phyloP scores from a whole-genome alignment of 2,797 vertebrate species.

The Vultur gryphus region DNA sequence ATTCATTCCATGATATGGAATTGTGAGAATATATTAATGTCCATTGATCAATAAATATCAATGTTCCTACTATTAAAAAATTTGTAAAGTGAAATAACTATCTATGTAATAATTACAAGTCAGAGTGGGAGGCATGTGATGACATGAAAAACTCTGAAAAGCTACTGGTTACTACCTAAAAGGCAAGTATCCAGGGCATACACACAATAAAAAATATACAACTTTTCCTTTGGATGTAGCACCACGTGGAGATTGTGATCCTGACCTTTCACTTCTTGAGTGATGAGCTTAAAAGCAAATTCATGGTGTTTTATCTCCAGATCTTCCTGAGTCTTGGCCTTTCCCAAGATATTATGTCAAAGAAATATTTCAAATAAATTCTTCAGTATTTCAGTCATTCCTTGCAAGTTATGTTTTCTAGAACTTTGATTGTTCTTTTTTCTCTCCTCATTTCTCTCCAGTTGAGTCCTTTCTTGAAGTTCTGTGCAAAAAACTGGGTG shows the following conservation, averaged over 20 bases:
- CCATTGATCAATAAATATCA: not conserved
- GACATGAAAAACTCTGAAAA: not conserved
- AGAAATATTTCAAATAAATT: not conserved
- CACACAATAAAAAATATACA: not conserved
- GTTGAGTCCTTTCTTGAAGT: not conserved
- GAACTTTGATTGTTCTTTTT: not conserved
- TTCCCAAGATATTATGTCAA: not conserved
- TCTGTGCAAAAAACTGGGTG: not conserved
- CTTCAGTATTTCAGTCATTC: not conserved
- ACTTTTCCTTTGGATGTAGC: not conserved
- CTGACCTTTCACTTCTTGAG: not conserved
- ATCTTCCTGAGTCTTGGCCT: not conserved
- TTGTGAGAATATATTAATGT: not conserved
- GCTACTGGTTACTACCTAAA: not conserved
- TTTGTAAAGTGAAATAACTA: not conserved
- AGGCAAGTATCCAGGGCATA: not conserved
- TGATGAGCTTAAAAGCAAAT: not conserved
- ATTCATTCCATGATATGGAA: not conserved
- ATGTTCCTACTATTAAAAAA: not conserved
- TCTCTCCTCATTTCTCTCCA: not conserved
- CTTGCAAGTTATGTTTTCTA: not conserved
- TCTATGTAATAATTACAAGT: not conserved
- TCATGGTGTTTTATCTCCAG: not conserved
- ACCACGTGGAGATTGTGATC: not conserved
- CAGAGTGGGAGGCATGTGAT: not conserved